Evolutionary conservation across 2,888 invertebrate genomes (phyloP).

Genomic region (Steinernema hermaphroditum): DNA sequence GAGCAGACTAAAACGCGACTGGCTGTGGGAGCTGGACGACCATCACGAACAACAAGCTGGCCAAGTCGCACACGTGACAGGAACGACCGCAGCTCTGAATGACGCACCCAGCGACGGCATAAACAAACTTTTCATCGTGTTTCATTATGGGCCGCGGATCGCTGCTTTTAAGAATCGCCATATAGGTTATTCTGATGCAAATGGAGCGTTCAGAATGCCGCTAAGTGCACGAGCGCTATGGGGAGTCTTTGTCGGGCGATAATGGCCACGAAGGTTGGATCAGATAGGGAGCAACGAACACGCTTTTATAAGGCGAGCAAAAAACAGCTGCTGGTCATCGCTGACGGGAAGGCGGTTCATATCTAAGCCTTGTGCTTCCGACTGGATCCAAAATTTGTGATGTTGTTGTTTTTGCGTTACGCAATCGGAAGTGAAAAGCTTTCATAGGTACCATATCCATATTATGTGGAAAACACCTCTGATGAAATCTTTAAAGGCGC

Average conservation of each 20-base stretch:
- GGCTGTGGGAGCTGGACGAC: not conserved
- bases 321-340: not conserved
- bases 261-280: not conserved
- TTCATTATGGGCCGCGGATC: not conserved
- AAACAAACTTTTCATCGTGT: constrained; percentile 9
- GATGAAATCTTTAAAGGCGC: too few species aligned
- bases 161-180: not conserved
- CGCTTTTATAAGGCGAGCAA: not conserved
- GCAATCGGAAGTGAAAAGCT: too few species aligned
- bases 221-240: not conserved
- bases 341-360: not conserved
- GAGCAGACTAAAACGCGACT: not conserved
- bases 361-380: too few species aligned
- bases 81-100: not conserved
- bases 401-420: too few species aligned
- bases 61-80: constrained; percentile 11
- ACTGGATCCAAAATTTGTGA: too few species aligned
- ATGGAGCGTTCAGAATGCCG: too few species aligned
- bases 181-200: not conserved
- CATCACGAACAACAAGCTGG: not conserved
- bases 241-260: not conserved
- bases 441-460: too few species aligned
- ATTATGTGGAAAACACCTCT: too few species aligned
- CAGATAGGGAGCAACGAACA: not conserved
- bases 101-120: not conserved